A percentile compares a stretch with the other conserved stretches of the same genome.
Evolutionary conservation across 2,797 vertebrate species (phyloP).

Genomic region (Diceros bicornis): DNA sequence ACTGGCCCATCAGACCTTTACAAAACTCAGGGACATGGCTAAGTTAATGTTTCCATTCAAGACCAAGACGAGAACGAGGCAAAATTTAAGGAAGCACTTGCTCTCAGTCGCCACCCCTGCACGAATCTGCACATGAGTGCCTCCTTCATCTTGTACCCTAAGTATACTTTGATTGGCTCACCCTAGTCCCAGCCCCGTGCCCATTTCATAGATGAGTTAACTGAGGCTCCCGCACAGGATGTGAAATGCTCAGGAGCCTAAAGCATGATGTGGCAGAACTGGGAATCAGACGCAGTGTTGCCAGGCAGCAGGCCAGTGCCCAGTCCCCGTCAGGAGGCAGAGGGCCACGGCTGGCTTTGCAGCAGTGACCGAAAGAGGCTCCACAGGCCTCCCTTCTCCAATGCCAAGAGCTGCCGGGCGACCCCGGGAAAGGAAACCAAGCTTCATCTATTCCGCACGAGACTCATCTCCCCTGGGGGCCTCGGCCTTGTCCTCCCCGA

Average conservation of each 20-base stretch:
- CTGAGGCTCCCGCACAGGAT: background rate
- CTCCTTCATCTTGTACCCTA: background rate
- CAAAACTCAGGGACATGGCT: background rate
- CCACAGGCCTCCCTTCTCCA: background rate
- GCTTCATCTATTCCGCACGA: too few species aligned
- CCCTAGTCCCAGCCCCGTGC: too few species aligned
- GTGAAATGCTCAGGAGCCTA: background rate
- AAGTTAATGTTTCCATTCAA: background rate
- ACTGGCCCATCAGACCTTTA: background rate
- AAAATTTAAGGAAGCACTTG: background rate
- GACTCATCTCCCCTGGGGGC: background rate
- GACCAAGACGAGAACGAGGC: background rate
- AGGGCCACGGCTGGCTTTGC: background rate
- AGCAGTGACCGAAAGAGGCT: background rate
- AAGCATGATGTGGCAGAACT: background rate
- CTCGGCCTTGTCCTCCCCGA: too few species aligned
- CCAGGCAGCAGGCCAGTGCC: background rate
- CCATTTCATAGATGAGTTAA: background rate
- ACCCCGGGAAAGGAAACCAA: too few species aligned
- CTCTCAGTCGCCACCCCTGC: too few species aligned
- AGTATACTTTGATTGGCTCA: background rate
- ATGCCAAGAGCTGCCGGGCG: too few species aligned
- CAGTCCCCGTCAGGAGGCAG: too few species aligned
- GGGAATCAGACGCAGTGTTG: too few species aligned
- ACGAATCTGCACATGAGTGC: rapidly evolving